Conservation (phyloP, 2,888 invertebrate genomes). For the Pristionchus mayeri region DNA sequence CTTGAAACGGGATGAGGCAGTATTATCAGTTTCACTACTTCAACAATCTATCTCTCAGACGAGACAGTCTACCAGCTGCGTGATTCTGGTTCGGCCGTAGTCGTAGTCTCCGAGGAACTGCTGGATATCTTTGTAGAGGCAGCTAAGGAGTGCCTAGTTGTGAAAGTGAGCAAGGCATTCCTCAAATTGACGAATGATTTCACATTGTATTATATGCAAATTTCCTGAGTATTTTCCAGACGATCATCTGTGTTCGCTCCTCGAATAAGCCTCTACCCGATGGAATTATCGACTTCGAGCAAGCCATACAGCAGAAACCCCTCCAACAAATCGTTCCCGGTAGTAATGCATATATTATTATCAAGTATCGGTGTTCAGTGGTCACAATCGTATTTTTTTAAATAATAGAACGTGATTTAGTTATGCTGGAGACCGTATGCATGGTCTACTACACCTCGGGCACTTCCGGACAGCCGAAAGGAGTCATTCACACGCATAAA, state of each 20-base stretch:
- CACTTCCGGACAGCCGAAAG: background rate
- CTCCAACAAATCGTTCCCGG: background rate
- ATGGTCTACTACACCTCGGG: background rate
- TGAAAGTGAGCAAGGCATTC: background rate
- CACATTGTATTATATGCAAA: no score
- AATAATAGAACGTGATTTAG: no score
- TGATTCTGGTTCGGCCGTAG: background rate
- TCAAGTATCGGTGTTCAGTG: background rate
- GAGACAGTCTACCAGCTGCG: constrained; percentile 11
- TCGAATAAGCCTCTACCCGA: background rate
- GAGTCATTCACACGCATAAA: constrained; percentile 13
- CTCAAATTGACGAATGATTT: background rate
- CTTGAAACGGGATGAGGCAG: no score
- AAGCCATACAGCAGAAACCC: background rate
- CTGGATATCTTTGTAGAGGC: background rate
- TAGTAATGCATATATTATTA: background rate
- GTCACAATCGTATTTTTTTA: no score
- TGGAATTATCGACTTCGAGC: background rate
- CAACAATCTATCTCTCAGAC: no score
- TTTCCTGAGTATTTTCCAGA: background rate
- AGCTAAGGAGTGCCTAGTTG: background rate
- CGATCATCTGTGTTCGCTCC: background rate
- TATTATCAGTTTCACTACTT: no score
- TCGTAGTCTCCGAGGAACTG: background rate
- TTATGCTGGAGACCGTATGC: background rate